Percentiles rank a stretch among this genome's conserved stretches.
phyloP scores from a whole-genome alignment of 2,797 vertebrate genomes.

The Todus mexicanus region DNA sequence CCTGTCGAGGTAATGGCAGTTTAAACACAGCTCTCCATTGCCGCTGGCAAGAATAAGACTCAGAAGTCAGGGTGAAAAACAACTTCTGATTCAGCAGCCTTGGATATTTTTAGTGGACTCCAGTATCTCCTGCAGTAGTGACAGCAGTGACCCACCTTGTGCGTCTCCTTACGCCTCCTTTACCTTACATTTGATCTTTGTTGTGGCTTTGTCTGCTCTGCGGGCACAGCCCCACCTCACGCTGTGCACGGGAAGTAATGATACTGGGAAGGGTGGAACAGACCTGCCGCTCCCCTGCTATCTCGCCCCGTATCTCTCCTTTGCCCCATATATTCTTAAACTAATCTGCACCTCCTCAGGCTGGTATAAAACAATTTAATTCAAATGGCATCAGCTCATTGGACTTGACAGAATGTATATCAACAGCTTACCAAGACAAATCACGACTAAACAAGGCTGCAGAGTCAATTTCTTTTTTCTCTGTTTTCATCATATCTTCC shows the following conservation, averaged over 20 bases:
- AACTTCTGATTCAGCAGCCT: background rate
- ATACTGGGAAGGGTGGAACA: background rate
- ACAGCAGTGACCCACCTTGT: background rate
- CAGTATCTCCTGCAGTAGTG: background rate
- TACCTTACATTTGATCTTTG: background rate
- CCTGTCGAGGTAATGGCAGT: conserved; percentile 4
- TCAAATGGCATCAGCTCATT: background rate
- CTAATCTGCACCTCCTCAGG: background rate
- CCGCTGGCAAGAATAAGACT: background rate
- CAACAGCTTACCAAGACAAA: background rate
- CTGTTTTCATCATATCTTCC: background rate
- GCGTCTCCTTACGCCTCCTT: background rate
- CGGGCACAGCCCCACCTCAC: background rate
- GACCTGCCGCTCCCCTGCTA: background rate
- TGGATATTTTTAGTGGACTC: background rate
- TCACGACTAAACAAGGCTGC: background rate
- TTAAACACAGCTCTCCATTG: background rate
- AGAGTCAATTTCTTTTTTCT: background rate
- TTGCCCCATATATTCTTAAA: background rate
- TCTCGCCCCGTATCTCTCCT: background rate
- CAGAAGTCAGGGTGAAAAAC: conserved; percentile 8
- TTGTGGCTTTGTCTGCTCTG: background rate
- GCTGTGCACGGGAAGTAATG: background rate
- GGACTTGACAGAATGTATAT: background rate
- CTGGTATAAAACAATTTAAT: conserved; percentile 5